These are phyloP conservation scores for Thecocarcelia acutangulata DNA, from an alignment of 2,888 invertebrate species.

Conservation along the genomic window DNA sequence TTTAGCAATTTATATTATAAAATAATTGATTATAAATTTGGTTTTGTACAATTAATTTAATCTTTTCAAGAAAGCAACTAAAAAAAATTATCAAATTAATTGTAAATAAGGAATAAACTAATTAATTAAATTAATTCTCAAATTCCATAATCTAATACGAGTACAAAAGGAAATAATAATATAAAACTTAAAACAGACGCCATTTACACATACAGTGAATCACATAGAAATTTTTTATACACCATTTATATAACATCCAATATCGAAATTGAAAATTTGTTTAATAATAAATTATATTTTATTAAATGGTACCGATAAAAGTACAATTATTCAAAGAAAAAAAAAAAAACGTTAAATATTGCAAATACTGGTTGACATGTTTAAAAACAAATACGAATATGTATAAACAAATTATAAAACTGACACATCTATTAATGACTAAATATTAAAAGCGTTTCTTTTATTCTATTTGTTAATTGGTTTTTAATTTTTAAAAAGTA, in stretches of 20 bases:
- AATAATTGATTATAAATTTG: constrained; percentile 41
- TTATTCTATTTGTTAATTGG: too few relatives aligned
- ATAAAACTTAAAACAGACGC: constrained; percentile 47
- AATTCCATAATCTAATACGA: constrained; percentile 42
- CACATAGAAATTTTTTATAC: constrained; percentile 79
- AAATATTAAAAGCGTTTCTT: neutral
- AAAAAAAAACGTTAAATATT: constrained; percentile 22
- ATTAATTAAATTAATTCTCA: constrained; percentile 22
- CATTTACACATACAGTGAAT: constrained; percentile 79
- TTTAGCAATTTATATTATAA: constrained; percentile 60
- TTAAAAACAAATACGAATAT: constrained; percentile 9
- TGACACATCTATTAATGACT: constrained; percentile 33
- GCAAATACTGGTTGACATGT: constrained; percentile 32
- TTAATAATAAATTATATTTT: constrained; percentile 52
- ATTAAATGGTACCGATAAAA: constrained; percentile 1
- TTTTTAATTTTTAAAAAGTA: too few relatives aligned
- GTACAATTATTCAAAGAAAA: constrained; percentile 36
- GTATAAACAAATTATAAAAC: constrained; percentile 27
- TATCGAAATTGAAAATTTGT: constrained; percentile 72
- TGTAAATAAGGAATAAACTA: constrained; percentile 34
- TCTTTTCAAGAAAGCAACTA: constrained; percentile 39
- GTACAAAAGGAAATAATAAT: constrained; percentile 32
- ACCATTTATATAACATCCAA: constrained; percentile 79
- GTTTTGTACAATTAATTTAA: neutral
- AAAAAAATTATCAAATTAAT: constrained; percentile 26